These are phyloP conservation scores for Marmota monax DNA, from an alignment of 2,113 vertebrate genomes.

Conservation along the genomic window DNA sequence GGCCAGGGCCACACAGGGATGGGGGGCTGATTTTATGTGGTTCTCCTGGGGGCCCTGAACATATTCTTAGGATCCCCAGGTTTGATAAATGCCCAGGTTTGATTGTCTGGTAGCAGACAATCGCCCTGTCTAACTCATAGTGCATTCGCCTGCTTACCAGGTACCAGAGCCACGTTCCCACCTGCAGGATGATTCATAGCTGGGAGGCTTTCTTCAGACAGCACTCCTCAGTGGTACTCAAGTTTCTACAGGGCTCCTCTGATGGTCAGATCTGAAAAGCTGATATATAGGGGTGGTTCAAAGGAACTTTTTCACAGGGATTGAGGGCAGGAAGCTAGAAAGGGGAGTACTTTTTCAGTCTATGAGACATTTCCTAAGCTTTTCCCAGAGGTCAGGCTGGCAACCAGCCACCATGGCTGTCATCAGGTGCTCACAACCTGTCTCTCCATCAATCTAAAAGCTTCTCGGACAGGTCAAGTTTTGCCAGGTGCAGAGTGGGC, in stretches of 20 bases:
- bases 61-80: neutral
- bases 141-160: neutral
- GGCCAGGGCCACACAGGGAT: neutral
- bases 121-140: neutral
- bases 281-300: neutral
- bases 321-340: neutral
- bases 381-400: neutral
- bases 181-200: neutral
- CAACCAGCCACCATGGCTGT: neutral
- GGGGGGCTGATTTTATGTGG: neutral
- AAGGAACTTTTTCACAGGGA: neutral
- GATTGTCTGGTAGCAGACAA: neutral
- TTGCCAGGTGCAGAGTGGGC: neutral
- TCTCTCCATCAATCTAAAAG: neutral
- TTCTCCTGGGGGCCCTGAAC: neutral
- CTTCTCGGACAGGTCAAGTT: constrained; percentile 21
- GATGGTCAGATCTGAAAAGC: constrained; percentile 40
- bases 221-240: neutral
- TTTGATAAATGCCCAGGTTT: neutral
- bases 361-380: constrained; percentile 25
- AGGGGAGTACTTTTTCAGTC: neutral
- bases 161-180: neutral
- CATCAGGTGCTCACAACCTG: neutral
- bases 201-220: constrained; percentile 29
- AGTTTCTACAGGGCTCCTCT: neutral